Evolutionary conservation across 2,113 vertebrate species (phyloP).

Genomic region (Athene noctua): DNA sequence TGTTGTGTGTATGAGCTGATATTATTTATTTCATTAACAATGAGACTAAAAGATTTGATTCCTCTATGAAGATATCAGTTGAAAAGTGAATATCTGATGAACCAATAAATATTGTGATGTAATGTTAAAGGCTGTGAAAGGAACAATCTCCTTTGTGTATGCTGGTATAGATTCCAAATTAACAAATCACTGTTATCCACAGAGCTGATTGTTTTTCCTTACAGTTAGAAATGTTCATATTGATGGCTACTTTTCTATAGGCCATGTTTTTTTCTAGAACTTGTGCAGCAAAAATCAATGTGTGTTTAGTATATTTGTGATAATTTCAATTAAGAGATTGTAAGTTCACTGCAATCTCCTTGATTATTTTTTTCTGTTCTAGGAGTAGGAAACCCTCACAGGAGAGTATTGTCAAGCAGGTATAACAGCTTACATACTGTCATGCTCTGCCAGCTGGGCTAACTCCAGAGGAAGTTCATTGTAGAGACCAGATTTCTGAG

Average conservation of each 20-base stretch:
- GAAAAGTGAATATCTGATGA: background rate
- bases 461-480: background rate
- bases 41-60: background rate
- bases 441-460: background rate
- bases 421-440: background rate
- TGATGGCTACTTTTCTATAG: background rate
- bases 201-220: background rate
- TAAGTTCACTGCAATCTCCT: background rate
- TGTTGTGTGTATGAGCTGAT: background rate
- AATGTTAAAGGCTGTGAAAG: background rate
- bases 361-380: background rate
- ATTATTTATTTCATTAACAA: background rate
- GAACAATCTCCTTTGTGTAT: background rate
- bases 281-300: background rate
- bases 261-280: background rate
- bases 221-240: background rate
- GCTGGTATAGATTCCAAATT: background rate
- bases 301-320: background rate
- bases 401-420: background rate
- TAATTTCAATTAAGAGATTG: background rate
- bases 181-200: background rate
- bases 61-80: background rate
- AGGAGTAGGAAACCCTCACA: background rate
- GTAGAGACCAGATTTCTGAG: background rate
- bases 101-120: background rate